phyloP scores from a whole-genome alignment of 2,888 invertebrate species.

The Melieria picta region DNA sequence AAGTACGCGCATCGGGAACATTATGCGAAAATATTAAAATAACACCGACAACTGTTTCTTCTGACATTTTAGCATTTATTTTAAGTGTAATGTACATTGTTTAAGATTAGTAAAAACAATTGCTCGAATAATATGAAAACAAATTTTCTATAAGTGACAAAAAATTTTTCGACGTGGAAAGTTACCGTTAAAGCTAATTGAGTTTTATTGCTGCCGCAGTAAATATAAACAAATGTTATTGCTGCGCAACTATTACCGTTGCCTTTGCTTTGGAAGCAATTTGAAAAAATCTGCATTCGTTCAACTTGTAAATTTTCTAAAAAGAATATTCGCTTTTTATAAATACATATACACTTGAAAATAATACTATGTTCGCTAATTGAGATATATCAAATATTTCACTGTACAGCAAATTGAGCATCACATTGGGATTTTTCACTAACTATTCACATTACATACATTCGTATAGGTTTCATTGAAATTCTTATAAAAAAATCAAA shows the following conservation, averaged over 20 bases:
- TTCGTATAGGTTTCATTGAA: neutral
- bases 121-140: slow-evolving; percentile 10
- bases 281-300: neutral
- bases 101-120: slow-evolving; percentile 13
- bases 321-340: slow-evolving; percentile 14
- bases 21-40: slow-evolving; percentile 56
- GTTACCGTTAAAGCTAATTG: too few relatives aligned
- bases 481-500: neutral
- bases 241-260: neutral
- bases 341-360: slow-evolving; percentile 24
- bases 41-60: slow-evolving; percentile 22
- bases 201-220: too few relatives aligned
- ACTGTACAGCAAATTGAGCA: neutral
- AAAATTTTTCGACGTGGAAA: too few relatives aligned
- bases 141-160: too few relatives aligned
- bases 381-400: neutral
- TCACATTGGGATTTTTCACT: slow-evolving; percentile 24
- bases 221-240: neutral
- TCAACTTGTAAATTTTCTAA: slow-evolving; percentile 3
- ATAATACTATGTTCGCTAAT: slow-evolving; percentile 6
- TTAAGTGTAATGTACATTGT: slow-evolving; percentile 23
- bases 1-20: slow-evolving; percentile 53
- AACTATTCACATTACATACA: slow-evolving; percentile 3
- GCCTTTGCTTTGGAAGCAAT: neutral
- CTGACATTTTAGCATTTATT: slow-evolving; percentile 8